A percentile compares a stretch with the other conserved stretches of the same genome.
phyloP scores from a whole-genome alignment of 2,888 invertebrate genomes.

The Macrosiphum euphorbiae region DNA sequence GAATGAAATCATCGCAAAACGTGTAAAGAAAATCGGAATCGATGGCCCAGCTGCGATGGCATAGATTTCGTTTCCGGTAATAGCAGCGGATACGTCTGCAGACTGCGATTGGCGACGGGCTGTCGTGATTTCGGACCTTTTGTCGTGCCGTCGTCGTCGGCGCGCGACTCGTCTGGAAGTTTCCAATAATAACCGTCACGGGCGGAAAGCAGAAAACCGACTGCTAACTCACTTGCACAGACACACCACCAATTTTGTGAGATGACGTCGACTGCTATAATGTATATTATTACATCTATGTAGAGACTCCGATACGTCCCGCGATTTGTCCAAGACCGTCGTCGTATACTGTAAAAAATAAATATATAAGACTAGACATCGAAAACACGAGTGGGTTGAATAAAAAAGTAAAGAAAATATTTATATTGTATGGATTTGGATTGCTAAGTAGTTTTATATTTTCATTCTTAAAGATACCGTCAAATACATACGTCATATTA shows the following conservation, averaged over 20 bases:
- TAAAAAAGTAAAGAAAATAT: background rate
- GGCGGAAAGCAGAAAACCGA: background rate
- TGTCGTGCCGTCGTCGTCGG: background rate
- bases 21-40: background rate
- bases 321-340: background rate
- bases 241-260: background rate
- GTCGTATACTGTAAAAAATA: background rate
- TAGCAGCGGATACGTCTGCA: background rate
- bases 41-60: background rate
- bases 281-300: background rate
- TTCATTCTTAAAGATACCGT: no score
- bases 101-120: background rate
- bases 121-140: background rate
- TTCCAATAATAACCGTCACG: background rate
- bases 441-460: background rate
- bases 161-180: background rate
- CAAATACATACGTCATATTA: no score
- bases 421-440: background rate
- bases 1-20: background rate
- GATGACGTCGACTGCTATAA: background rate
- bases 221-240: background rate
- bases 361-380: background rate
- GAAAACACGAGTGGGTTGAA: background rate
- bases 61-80: background rate
- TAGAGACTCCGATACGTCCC: background rate